Conservation (phyloP, 92 coral and sea anemone genomes). For the Virgularia gustaviana region DNA sequence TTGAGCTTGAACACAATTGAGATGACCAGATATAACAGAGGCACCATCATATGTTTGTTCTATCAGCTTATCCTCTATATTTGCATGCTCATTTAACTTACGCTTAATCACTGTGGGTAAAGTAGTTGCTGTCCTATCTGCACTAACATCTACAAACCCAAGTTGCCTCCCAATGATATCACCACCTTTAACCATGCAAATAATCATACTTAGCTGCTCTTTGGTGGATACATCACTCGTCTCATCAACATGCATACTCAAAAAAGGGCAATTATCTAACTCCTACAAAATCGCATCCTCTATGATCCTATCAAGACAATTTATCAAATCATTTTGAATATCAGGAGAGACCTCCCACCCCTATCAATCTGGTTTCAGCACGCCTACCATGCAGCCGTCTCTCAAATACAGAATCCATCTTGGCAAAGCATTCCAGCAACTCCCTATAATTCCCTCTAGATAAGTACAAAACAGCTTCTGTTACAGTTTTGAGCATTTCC, state of each 20-base stretch:
- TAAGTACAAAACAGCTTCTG: not conserved
- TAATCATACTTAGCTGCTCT: not conserved
- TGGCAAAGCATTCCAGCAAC: not conserved
- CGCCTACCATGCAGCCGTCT: no score
- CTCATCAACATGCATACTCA: not conserved
- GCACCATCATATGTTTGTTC: no score
- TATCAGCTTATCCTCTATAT: no score
- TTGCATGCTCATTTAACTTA: no score
- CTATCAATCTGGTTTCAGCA: no score
- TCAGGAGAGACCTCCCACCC: not conserved
- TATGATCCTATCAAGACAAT: not conserved
- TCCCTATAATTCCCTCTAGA: not conserved
- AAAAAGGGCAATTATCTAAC: not conserved
- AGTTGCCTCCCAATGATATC: not conserved
- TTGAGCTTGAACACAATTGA: no score
- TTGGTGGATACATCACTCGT: not conserved
- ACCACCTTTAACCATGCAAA: not conserved
- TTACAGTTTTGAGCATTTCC: not conserved
- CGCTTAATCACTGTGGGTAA: no score
- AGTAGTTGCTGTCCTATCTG: no score
- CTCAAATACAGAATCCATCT: no score
- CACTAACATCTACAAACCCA: not conserved
- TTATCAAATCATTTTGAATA: slow-evolving; percentile 1
- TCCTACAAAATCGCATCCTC: not conserved
- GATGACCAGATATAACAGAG: no score